A percentile compares a stretch with the other conserved stretches of the same genome.
These are phyloP conservation scores for Poecilia wingei DNA, from an alignment of 2,797 vertebrate genomes.

Conservation along the genomic window DNA sequence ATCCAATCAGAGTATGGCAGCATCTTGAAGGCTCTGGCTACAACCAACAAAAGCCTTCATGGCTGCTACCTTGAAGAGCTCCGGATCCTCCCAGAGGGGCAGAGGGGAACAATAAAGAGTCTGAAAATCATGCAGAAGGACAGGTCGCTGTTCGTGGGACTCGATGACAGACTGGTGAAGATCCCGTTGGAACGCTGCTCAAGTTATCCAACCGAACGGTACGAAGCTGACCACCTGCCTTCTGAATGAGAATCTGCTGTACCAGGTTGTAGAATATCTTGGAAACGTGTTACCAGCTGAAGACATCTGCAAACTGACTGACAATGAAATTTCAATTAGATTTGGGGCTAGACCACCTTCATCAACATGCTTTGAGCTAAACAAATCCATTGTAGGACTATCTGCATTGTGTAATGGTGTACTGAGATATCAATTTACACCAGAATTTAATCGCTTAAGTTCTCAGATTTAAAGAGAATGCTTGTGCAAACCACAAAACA, in stretches of 20 bases:
- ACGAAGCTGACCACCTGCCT: neutral
- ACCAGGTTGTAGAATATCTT: neutral
- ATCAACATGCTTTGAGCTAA: neutral
- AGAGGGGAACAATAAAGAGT: constrained; percentile 84
- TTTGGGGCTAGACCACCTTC: neutral
- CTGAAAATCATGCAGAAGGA: constrained; percentile 90
- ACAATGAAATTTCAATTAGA: neutral
- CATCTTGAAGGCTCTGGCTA: constrained; percentile 91
- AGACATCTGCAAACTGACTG: neutral
- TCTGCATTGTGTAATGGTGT: neutral
- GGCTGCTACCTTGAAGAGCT: constrained; percentile 94
- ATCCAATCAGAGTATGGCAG: constrained; percentile 88
- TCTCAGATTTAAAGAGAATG: neutral
- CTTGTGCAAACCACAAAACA: neutral
- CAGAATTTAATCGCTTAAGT: neutral
- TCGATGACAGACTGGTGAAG: constrained; percentile 87
- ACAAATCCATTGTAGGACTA: neutral
- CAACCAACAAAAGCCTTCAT: constrained; percentile 83
- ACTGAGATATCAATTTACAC: neutral
- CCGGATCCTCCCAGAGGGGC: constrained; percentile 85
- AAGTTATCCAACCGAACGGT: constrained; percentile 72
- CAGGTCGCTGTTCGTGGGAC: constrained; percentile 90
- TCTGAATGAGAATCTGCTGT: neutral
- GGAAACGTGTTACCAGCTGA: neutral
- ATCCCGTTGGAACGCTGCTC: constrained; percentile 88